Evolutionary conservation across 1,140 invertebrate species (phyloP).

Genomic region (Macrobrachium nipponense): DNA sequence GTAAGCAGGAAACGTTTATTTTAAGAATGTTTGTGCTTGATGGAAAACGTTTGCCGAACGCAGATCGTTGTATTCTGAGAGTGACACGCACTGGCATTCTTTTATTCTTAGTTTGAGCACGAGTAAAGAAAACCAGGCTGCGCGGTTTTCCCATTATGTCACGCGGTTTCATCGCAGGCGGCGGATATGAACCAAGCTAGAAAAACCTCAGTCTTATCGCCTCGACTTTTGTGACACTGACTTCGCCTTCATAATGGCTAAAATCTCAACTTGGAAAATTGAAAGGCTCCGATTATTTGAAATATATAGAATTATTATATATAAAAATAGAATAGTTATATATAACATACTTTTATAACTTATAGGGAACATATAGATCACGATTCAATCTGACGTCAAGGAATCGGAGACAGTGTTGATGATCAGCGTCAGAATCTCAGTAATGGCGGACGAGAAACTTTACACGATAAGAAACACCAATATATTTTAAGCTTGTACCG

Average conservation of each 20-base stretch:
- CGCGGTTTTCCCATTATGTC: conserved; percentile 20
- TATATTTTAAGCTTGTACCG: conserved; percentile 45
- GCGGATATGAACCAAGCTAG: conserved; percentile 25
- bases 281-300: neutral
- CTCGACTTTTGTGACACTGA: conserved; percentile 2
- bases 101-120: neutral
- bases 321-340: neutral
- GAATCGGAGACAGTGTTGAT: conserved; percentile 47
- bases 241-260: conserved; percentile 19
- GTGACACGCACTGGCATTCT: neutral
- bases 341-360: neutral
- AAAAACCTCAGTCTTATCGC: conserved; percentile 29
- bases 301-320: neutral
- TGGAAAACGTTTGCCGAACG: too few species aligned
- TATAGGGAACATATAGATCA: neutral
- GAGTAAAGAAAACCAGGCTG: neutral
- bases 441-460: conserved; percentile 50
- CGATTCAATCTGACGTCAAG: neutral
- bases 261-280: neutral
- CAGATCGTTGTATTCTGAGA: too few species aligned
- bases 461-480: conserved; percentile 51
- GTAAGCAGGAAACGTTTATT: too few species aligned
- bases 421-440: conserved; percentile 61
- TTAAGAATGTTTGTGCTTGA: too few species aligned
- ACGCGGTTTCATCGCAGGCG: conserved; percentile 37